A percentile compares a stretch with the other conserved stretches of the same genome.
phyloP scores from a whole-genome alignment of 1,140 invertebrate species.

The Ceratina australensis region DNA sequence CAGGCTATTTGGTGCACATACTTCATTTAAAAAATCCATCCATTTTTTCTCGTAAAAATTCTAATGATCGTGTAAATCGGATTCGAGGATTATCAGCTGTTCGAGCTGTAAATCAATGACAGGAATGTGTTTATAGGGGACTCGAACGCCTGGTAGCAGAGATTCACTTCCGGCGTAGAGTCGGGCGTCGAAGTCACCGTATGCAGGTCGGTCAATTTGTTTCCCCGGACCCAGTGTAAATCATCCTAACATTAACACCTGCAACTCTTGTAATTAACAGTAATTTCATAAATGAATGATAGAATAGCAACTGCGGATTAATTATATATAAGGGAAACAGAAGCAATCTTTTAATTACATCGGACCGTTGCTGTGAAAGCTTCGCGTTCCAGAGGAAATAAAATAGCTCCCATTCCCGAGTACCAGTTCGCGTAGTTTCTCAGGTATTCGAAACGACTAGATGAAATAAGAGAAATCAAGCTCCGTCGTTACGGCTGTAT shows the following conservation, averaged over 20 bases:
- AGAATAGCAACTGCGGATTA: too few species aligned
- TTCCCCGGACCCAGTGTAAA: neutral
- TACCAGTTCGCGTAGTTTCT: conserved; percentile 24
- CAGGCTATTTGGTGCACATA: too few species aligned
- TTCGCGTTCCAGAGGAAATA: conserved; percentile 9
- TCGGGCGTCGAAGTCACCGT: conserved; percentile 61
- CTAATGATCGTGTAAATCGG: neutral
- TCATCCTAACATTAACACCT: neutral
- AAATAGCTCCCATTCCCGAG: conserved; percentile 32
- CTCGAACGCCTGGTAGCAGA: conserved; percentile 49
- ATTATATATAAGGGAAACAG: too few species aligned
- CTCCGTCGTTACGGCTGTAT: neutral
- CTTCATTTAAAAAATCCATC: neutral
- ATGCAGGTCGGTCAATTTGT: neutral
- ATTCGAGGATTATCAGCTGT: neutral
- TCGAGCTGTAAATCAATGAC: conserved; percentile 32
- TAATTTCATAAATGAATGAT: too few species aligned
- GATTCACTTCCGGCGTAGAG: conserved; percentile 36
- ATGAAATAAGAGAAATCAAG: conserved; percentile 13
- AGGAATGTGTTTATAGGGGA: conserved; percentile 21
- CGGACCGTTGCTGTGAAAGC: too few species aligned
- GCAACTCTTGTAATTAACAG: too few species aligned
- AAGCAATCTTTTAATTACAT: too few species aligned
- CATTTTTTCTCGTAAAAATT: neutral
- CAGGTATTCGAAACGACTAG: conserved; percentile 3